Base-by-base conservation (phyloP, 2,888 invertebrate genomes). In the Athalia cordata region DNA sequence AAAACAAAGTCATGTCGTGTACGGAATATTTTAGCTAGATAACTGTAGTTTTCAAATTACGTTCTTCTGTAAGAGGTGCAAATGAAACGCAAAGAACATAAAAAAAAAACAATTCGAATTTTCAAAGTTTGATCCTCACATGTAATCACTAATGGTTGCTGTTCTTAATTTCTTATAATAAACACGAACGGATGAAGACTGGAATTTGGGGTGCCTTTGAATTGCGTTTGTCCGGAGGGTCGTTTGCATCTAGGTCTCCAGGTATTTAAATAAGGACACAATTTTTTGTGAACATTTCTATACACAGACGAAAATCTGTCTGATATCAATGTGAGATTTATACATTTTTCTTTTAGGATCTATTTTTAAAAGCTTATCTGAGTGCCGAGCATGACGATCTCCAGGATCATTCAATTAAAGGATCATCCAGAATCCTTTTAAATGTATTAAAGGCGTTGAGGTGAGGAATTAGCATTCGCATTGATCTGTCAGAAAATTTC, bases 301-400 rank as follows among this genome's bases (percentile, higher is more conserved):
- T 11, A 64, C 62, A 45, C 43, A 45, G 45, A 11, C 7, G 11
- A 52, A 52, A 1, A 52, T 11, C 11, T 52, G 8, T 3, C 7
- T 11, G 11, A 52, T 52, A 52, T 9, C 29, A 9, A 9, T 7
- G 8, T 52, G 8, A n/a, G 5, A 59, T 59, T n/a, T 15, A n/a
- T 45, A 45, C 47, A 11, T 49, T 11, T 5, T 3, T 59, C 70
- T 64, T 57, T n/a, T 55, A 81, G 81, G 81, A 81, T 47, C 57
- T 81, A 52, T 81, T 80, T 29, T 64, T 80, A 29, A 81, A 81
- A 52, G 78, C 81, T 50, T 80, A 81, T 50, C 55, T 80, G n/a
- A 81, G 79, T 64, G 81, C 77, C 4, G 52, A 7, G 50, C 55
- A 62, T 4, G 78, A 79, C 7, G 74, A 78, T 70, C 11, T 3